Base-by-base conservation (phyloP, 2,888 invertebrate species). In the Diarsia mendica region DNA sequence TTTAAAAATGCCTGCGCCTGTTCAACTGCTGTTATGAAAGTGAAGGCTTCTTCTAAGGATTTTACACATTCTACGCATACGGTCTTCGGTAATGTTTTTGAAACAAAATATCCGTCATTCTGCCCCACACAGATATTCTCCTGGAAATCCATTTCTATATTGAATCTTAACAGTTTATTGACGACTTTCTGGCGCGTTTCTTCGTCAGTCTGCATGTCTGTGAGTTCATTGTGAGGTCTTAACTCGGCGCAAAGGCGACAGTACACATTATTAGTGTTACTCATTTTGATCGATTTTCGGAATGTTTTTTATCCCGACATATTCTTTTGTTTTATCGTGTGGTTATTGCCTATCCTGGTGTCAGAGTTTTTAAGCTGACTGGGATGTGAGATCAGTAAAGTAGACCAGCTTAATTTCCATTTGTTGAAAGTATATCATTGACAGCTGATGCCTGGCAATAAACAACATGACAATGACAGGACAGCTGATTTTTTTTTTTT, bases 61-160 rank as follows among this genome's bases (percentile, higher is more conserved):
- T 82, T 81, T 1, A 91, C 72, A 89, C 95, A 95, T 3, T 88
- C 71, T 20, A 91, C 88, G 88, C 95, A 95, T n/a, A 94, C 91
- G 1, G 92, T 92, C 86, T 88, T 92, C 8, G 94, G 93, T 5
- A 94, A 80, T 39, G 39, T 39, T 1, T 39, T 39, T 39, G 39
- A 39, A 39, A 8, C 39, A 39, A 39, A 8, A 39, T 39, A 39
- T 8, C 6, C 39, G 39, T 39, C 39, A 39, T 39, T 39, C 39
- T 39, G 39, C 5, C 39, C 39, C 39, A 39, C 39, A 39, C 39
- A 39, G 39, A 68, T 78, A 60, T 85, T 86, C 20, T 87, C 86
- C 46, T 80, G 84, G 48, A 93, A 90, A 78, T 92, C 88, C 20
- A 89, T 87, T 0, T 72, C 73, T 48, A 91, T 88, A 63, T 93